Conservation (phyloP, 2,888 invertebrate species). For the Calliphora vomitoria region DNA sequence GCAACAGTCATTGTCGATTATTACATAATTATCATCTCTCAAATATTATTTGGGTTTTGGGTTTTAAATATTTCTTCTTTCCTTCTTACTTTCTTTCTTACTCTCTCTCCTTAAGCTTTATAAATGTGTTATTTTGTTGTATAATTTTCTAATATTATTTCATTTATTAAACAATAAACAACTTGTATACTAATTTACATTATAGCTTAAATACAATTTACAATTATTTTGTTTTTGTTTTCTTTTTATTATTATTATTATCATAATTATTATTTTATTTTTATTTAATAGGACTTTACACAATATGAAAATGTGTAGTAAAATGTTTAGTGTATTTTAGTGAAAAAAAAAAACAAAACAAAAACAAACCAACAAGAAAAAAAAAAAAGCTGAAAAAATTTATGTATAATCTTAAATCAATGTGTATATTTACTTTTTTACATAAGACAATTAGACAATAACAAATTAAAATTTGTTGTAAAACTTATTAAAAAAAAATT, state of each 20-base stretch:
- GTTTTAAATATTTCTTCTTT: constrained; percentile 22
- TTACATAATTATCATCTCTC: constrained; percentile 42
- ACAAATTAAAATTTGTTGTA: constrained; percentile 74
- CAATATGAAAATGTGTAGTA: constrained; percentile 69
- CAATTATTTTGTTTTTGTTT: constrained; percentile 48
- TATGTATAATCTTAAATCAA: constrained; percentile 68
- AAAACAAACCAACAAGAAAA: constrained; percentile 16
- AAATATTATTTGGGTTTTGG: constrained; percentile 64
- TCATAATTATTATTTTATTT: constrained; percentile 31
- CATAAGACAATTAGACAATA: constrained; percentile 73
- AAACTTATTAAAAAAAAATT: constrained; percentile 71
- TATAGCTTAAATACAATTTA: constrained; percentile 55
- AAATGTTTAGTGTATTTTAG: constrained; percentile 70
- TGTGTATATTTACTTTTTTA: constrained; percentile 71
- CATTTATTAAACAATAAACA: constrained; percentile 16
- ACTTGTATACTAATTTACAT: constrained; percentile 31
- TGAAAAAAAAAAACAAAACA: no score
- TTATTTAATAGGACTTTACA: constrained; percentile 67
- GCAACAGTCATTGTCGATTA: not conserved
- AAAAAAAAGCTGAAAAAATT: constrained; percentile 38
- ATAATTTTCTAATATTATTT: constrained; percentile 20
- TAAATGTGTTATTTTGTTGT: constrained; percentile 45
- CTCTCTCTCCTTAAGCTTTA: constrained; percentile 21
- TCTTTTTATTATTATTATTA: constrained; percentile 41
- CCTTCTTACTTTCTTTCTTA: not conserved